Conservation (phyloP, 2,113 vertebrate species). For the Apaloderma vittatum region DNA sequence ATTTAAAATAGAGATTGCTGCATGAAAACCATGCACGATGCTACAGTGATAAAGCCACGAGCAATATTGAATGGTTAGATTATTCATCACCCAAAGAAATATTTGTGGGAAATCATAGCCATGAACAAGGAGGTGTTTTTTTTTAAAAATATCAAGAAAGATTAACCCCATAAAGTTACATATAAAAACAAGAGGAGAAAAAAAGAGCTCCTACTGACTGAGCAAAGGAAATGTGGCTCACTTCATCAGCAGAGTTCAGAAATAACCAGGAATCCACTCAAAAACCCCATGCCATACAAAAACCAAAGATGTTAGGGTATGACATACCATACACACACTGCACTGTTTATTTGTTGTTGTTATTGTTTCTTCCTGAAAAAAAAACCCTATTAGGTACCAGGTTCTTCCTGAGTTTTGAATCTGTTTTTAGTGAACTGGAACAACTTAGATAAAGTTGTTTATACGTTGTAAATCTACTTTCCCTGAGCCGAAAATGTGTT, state of each 20-base stretch:
- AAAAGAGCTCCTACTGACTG: neutral
- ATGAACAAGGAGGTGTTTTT: too few species aligned
- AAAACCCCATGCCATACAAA: accelerated
- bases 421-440: conserved; percentile 69
- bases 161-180: neutral
- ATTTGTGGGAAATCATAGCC: neutral
- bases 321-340: neutral
- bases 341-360: neutral
- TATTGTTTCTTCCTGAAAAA: neutral
- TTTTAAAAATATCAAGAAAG: neutral
- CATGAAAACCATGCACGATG: neutral
- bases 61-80: neutral
- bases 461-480: conserved; percentile 73
- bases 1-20: neutral
- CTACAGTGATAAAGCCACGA: neutral
- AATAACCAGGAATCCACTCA: neutral
- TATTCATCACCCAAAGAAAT: neutral
- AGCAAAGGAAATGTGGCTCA: neutral
- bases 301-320: neutral
- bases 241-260: neutral
- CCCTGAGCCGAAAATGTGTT: conserved; percentile 65
- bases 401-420: conserved; percentile 50
- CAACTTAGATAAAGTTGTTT: conserved; percentile 75
- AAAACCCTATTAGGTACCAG: neutral
- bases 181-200: neutral